Evolutionary conservation across 2,113 vertebrate genomes (phyloP).

Genomic region (Sander lucioperca): DNA sequence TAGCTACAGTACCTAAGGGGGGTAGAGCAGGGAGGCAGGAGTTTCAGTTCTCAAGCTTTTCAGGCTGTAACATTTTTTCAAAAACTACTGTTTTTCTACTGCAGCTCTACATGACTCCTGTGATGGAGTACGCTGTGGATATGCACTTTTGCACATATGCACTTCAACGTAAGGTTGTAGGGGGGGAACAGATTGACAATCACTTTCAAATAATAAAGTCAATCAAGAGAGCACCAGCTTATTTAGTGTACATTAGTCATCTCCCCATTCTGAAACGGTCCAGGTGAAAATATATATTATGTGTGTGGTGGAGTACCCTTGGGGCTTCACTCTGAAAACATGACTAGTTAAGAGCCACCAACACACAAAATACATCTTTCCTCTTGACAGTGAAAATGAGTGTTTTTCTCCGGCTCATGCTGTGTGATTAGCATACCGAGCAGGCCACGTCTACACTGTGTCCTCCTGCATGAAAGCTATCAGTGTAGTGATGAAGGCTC

Average conservation of each 20-base stretch:
- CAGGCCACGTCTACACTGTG: slow-evolving; percentile 46
- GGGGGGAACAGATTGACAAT: background rate
- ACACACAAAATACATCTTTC: slow-evolving; percentile 33
- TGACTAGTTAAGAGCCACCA: slow-evolving; percentile 5
- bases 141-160: background rate
- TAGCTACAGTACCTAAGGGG: too few species aligned
- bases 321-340: slow-evolving; percentile 5
- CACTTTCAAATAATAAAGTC: background rate
- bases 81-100: background rate
- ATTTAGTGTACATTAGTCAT: background rate
- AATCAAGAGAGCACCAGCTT: background rate
- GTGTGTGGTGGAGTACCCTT: background rate
- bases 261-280: background rate
- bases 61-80: background rate
- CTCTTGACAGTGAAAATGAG: slow-evolving; percentile 82
- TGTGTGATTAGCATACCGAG: slow-evolving; percentile 80
- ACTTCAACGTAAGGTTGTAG: background rate
- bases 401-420: slow-evolving; percentile 69
- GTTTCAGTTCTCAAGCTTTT: background rate
- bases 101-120: background rate
- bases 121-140: background rate
- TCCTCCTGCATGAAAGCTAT: background rate
- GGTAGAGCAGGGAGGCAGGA: background rate
- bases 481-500: slow-evolving; percentile 39
- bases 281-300: background rate